Base-by-base conservation (phyloP, 2,797 vertebrate genomes). In the Enteromius viviparus region DNA sequence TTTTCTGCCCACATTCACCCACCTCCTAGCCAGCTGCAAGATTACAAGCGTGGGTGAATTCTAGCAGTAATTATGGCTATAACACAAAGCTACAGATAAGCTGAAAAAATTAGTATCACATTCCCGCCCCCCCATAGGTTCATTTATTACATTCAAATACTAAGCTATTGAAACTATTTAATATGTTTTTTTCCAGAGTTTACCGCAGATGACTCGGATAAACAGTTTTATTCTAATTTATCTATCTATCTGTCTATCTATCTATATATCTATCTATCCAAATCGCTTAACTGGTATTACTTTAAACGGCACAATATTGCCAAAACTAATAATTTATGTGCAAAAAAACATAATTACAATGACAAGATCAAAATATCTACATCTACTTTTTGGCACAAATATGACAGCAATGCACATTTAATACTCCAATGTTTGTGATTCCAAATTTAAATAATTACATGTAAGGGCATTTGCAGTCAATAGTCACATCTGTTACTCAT, bases 61-160 rank as follows among this genome's bases (percentile, higher is more conserved):
- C 23, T 17, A 58, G 23, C 62, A 26, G 65, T 72, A 80, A 85
- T 80, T 70, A 82, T 64, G 83, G 40, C 65, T 71, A 14, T 76
- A 45, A 55, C 79, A 76, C 49, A 70, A n/a, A 49, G 71, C 80
- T 66, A 21, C 37, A 58, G 60, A 80, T 60, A 65, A 23, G 47
- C 14, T 29, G 78, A 60, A 55, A 55, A 42, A 26, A 69, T 74
- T 74, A 34, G 47, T 19, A 69, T 49, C 15, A 23, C 65, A 79
- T 71, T 81, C 53, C 70, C 29, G 2, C 80, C 70, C 80, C 70
- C 80, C 29, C 29, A 17, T 26, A 75, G 66, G 58, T 66, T 75
- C 60, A 10, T 42, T 45, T 51, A 11, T 49, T 42, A 40, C 64
- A 23, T 29, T 2, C 17, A 6, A 58, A 26, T n/a, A 17, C 23